Percentiles rank a stretch among this genome's conserved stretches.
phyloP scores from a whole-genome alignment of 2,888 invertebrate species.

The Lathronympha strigana region DNA sequence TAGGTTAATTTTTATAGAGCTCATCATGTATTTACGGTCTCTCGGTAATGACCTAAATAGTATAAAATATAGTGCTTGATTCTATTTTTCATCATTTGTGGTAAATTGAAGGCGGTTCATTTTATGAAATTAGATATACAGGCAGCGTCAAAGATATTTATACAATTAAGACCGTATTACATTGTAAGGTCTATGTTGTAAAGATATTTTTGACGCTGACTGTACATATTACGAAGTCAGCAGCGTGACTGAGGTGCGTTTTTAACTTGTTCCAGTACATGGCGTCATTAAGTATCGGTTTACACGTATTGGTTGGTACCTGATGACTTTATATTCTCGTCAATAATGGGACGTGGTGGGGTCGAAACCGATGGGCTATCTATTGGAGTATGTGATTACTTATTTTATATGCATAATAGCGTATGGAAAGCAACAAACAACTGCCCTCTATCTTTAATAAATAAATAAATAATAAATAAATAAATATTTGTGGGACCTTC shows the following conservation, averaged over 20 bases:
- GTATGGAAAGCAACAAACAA: background rate
- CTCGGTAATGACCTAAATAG: conserved; percentile 2
- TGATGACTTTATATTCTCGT: background rate
- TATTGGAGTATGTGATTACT: background rate
- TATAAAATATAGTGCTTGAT: background rate
- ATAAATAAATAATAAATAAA: no score
- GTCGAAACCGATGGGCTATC: background rate
- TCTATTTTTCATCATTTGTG: background rate
- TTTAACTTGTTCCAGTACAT: background rate
- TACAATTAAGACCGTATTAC: no score
- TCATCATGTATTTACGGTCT: background rate
- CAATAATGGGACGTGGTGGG: background rate
- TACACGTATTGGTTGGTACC: background rate
- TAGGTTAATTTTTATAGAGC: conserved; percentile 5
- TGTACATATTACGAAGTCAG: background rate
- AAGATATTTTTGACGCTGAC: no score
- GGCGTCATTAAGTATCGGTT: background rate
- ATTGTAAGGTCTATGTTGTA: no score
- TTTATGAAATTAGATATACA: conserved; percentile 10
- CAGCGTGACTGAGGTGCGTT: background rate
- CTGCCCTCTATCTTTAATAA: no score
- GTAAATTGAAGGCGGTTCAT: background rate
- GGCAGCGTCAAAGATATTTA: no score
- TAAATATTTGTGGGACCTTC: no score
- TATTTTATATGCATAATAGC: background rate